A percentile compares a stretch with the other conserved stretches of the same genome.
phyloP scores from a whole-genome alignment of 2,888 invertebrate species.

The Byasa hedistus region DNA sequence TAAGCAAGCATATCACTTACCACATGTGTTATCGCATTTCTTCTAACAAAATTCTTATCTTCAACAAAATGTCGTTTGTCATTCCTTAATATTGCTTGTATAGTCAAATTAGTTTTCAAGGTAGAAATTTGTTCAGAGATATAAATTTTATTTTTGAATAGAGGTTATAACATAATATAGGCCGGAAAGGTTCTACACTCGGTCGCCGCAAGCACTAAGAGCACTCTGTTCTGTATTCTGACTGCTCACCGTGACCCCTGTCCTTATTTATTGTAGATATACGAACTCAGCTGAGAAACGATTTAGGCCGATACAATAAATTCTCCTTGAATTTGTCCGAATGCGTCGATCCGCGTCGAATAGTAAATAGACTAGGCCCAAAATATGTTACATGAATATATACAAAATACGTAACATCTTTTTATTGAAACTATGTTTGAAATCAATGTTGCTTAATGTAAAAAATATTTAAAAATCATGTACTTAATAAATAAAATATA shows the following conservation, averaged over 20 bases:
- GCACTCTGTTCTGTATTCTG: constrained; percentile 12
- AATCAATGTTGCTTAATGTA: too few species aligned
- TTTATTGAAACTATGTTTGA: neutral
- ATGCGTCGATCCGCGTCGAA: constrained; percentile 6
- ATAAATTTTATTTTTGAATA: too few species aligned
- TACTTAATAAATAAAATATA: too few species aligned
- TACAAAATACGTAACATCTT: neutral
- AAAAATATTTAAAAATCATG: too few species aligned
- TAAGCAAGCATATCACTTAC: too few species aligned
- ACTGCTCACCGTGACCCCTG: constrained; percentile 13
- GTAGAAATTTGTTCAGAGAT: too few species aligned
- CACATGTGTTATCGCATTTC: too few species aligned
- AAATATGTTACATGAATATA: too few species aligned
- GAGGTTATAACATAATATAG: constrained; percentile 13
- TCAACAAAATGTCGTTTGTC: constrained; percentile 1
- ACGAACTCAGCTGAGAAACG: constrained; percentile 12
- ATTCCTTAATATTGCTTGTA: too few species aligned
- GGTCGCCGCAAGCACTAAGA: neutral
- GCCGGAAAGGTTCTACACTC: constrained; percentile 5
- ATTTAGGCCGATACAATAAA: constrained; percentile 5
- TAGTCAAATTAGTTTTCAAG: too few species aligned
- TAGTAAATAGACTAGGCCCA: neutral
- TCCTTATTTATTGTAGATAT: constrained; percentile 19
- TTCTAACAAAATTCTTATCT: too few species aligned
- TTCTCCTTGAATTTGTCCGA: constrained; percentile 16